Evolutionary conservation across 1,140 invertebrate species (phyloP).

Genomic region (Drosophila nigrodunni): DNA sequence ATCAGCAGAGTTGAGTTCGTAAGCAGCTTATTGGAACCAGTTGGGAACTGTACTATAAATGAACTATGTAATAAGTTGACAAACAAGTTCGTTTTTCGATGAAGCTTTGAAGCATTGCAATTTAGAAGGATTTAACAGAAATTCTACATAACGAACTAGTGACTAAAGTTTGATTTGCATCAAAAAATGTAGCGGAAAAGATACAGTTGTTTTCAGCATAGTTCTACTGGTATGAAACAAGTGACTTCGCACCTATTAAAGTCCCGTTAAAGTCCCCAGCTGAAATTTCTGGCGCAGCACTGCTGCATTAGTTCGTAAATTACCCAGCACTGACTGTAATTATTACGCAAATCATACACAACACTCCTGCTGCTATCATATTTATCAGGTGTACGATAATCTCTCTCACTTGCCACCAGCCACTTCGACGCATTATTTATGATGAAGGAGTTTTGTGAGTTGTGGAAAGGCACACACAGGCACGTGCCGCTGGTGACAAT

Average conservation of each 20-base stretch:
- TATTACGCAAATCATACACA: conserved; percentile 1
- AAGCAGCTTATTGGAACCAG: conserved; percentile 3
- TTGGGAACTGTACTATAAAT: neutral
- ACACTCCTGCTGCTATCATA: conserved; percentile 15
- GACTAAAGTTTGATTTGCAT: too few species aligned
- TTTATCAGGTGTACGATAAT: conserved; percentile 31
- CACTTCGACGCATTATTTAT: conserved; percentile 55
- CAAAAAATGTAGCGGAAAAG: too few species aligned
- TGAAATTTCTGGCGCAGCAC: too few species aligned
- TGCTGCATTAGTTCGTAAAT: neutral
- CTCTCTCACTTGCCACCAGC: conserved; percentile 21
- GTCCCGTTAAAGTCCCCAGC: too few species aligned
- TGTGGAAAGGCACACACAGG: conserved; percentile 15
- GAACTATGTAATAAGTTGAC: conserved; percentile 1
- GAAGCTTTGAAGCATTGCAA: too few species aligned
- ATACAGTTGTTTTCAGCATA: too few species aligned
- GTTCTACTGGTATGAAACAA: too few species aligned
- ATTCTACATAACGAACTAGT: too few species aligned
- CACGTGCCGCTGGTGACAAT: conserved; percentile 27
- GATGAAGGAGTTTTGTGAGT: conserved; percentile 18
- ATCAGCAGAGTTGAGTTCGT: neutral
- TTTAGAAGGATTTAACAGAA: too few species aligned
- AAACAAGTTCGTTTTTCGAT: too few species aligned
- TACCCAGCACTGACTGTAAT: neutral
- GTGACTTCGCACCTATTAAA: too few species aligned